Conservation (phyloP, 2,797 vertebrate genomes). For the Bryconaethiops microstoma region DNA sequence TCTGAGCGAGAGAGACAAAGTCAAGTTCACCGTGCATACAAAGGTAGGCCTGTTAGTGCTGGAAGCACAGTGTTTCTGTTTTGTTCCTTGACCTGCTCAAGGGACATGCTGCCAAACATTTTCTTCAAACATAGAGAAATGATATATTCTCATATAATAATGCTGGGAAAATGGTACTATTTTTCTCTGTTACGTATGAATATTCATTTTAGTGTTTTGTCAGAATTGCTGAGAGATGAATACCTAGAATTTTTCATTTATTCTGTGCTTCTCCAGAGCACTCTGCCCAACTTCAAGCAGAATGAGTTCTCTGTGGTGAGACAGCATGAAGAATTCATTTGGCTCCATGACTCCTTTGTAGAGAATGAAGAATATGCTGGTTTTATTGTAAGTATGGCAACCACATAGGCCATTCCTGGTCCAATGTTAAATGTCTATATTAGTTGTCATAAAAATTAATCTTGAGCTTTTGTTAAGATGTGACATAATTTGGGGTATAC, state of each 20-base stretch:
- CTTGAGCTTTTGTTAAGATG: neutral
- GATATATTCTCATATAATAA: neutral
- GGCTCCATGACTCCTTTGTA: constrained; percentile 98
- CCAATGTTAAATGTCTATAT: neutral
- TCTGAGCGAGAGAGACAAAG: constrained; percentile 97
- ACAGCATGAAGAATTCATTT: constrained; percentile 98
- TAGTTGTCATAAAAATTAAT: neutral
- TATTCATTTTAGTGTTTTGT: neutral
- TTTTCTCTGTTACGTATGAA: neutral
- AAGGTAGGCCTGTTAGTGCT: constrained; percentile 79
- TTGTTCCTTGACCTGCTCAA: neutral
- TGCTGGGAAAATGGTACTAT: neutral
- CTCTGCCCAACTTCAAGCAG: constrained; percentile 97
- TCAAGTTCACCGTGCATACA: constrained; percentile 98
- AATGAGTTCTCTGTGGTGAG: constrained; percentile 98
- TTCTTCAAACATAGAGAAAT: constrained; percentile 6
- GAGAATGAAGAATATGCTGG: constrained; percentile 98
- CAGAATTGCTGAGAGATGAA: neutral
- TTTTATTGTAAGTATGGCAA: constrained; percentile 88
- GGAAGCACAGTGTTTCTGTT: constrained; percentile 1
- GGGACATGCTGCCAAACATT: neutral
- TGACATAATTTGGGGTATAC: neutral
- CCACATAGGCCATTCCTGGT: neutral
- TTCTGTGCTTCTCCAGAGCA: constrained; percentile 81
- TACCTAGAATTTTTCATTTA: neutral